These are phyloP conservation scores for Drosophila flavopinicola DNA, from an alignment of 2,888 invertebrate genomes.

Conservation along the genomic window DNA sequence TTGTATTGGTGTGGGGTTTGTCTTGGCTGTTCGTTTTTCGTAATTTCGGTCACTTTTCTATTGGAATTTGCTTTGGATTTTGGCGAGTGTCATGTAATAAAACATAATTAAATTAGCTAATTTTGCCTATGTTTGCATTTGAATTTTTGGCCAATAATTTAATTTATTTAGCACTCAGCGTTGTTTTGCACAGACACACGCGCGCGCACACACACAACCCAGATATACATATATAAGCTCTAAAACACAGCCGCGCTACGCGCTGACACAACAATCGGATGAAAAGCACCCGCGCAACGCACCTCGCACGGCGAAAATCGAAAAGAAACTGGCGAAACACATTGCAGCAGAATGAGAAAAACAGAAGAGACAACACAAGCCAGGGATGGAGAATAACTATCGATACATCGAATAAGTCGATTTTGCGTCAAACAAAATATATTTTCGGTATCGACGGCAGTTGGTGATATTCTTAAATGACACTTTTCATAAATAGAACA, in stretches of 20 bases:
- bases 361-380: slow-evolving; percentile 10
- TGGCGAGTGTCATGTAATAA: slow-evolving; percentile 3
- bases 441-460: not conserved
- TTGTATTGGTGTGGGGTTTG: slow-evolving; percentile 23
- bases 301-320: slow-evolving; percentile 8
- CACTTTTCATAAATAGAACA: too few species aligned
- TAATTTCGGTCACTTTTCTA: slow-evolving; percentile 29
- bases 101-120: slow-evolving; percentile 24
- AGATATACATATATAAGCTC: slow-evolving; percentile 37
- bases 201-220: slow-evolving; percentile 22
- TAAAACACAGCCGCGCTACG: slow-evolving; percentile 37
- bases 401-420: slow-evolving; percentile 15
- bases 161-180: slow-evolving; percentile 50
- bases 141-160: slow-evolving; percentile 47
- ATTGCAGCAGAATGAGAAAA: slow-evolving; percentile 7
- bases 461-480: too few species aligned
- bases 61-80: slow-evolving; percentile 39
- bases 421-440: not conserved
- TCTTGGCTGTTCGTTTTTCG: slow-evolving; percentile 17
- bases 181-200: slow-evolving; percentile 39
- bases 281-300: slow-evolving; percentile 11
- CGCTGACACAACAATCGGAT: slow-evolving; percentile 43
- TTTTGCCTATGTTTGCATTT: slow-evolving; percentile 31
- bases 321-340: slow-evolving; percentile 25
- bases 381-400: slow-evolving; percentile 9